phyloP scores from a whole-genome alignment of 2,888 invertebrate species.

The Lucinisca nassula region DNA sequence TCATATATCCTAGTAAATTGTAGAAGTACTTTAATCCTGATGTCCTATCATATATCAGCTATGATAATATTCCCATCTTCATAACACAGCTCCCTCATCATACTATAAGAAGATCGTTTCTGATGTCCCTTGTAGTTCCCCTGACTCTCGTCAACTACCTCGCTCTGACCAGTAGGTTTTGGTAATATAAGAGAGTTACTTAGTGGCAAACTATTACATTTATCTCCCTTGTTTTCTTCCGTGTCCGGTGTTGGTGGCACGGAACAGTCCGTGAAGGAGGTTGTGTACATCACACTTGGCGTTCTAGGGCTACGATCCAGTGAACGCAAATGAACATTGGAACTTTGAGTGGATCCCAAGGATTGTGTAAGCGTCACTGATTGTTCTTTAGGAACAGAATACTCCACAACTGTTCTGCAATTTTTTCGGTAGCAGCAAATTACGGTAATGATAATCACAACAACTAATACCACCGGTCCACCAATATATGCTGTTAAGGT shows the following conservation, averaged over 20 bases:
- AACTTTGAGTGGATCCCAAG: slow-evolving; percentile 71
- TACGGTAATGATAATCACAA: slow-evolving; percentile 72
- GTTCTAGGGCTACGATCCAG: slow-evolving; percentile 76
- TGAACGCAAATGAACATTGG: slow-evolving; percentile 58
- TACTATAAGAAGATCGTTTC: slow-evolving; percentile 82
- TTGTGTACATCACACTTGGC: slow-evolving; percentile 82
- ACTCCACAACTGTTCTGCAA: slow-evolving; percentile 72
- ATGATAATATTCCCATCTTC: slow-evolving; percentile 70
- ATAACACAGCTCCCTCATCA: slow-evolving; percentile 80
- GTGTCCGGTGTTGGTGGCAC: slow-evolving; percentile 18
- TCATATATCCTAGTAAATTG: too few species aligned
- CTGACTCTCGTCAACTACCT: neutral
- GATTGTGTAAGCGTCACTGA: slow-evolving; percentile 67
- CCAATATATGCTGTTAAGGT: slow-evolving; percentile 80
- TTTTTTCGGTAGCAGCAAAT: slow-evolving; percentile 76
- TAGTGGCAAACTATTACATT: neutral
- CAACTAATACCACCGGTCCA: slow-evolving; percentile 73
- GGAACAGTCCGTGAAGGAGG: slow-evolving; percentile 70
- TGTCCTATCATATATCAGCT: slow-evolving; percentile 52
- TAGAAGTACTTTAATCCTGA: too few species aligned
- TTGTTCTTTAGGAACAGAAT: slow-evolving; percentile 78
- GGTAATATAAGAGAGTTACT: neutral
- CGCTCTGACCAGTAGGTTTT: neutral
- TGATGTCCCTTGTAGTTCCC: slow-evolving; percentile 74
- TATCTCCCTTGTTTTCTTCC: slow-evolving; percentile 11